These are phyloP conservation scores for Magallana gigas DNA, from an alignment of 1,140 invertebrate genomes.

Conservation along the genomic window DNA sequence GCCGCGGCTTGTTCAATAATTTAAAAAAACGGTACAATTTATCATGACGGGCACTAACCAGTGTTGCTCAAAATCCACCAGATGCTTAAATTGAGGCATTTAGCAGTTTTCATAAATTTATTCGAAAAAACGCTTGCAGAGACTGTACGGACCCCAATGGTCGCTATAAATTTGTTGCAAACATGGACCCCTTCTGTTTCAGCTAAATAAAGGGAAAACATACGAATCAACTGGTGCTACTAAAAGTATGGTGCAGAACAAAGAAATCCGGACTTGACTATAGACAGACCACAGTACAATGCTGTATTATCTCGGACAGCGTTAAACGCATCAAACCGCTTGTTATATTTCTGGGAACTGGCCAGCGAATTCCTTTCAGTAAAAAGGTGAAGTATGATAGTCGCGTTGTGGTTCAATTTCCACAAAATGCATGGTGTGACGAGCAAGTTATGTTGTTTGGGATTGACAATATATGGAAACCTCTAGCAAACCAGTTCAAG, in stretches of 20 bases:
- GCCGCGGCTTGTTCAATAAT: background rate
- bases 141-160: background rate
- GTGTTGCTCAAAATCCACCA: background rate
- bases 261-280: conserved; percentile 12
- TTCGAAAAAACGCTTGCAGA: background rate
- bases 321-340: background rate
- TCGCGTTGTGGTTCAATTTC: background rate
- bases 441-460: background rate
- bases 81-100: background rate
- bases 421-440: background rate
- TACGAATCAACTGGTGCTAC: conserved; percentile 12
- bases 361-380: background rate
- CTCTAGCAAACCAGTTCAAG: background rate
- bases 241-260: background rate
- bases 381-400: background rate
- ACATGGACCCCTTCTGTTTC: background rate
- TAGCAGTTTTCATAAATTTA: background rate
- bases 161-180: background rate
- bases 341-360: background rate
- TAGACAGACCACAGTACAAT: background rate
- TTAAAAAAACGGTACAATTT: background rate
- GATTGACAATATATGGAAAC: background rate
- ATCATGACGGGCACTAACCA: background rate
- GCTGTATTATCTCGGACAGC: background rate
- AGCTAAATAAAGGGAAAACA: background rate